These are phyloP conservation scores for Hippocampus zosterae DNA, from an alignment of 2,113 vertebrate genomes.

Conservation along the genomic window DNA sequence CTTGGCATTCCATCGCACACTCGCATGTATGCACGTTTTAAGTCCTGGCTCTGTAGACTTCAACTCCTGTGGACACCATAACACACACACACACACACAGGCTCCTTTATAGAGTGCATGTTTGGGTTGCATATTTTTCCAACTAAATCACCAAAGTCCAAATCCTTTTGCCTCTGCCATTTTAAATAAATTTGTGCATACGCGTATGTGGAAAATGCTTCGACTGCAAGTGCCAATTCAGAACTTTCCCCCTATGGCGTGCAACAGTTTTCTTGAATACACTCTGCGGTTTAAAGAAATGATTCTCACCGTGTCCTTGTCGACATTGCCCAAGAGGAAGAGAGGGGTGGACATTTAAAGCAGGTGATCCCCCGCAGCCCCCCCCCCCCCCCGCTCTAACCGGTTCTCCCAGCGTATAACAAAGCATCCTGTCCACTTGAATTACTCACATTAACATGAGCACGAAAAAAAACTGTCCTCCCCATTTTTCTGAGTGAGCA, in stretches of 20 bases:
- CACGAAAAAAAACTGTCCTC: constrained; percentile 60
- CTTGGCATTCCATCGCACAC: constrained; percentile 43
- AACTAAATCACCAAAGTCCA: constrained; percentile 23
- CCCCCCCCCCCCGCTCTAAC: constrained; percentile 5
- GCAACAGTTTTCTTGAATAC: constrained; percentile 15
- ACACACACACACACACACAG: constrained; percentile 8
- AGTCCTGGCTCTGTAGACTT: constrained; percentile 29
- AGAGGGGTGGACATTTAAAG: constrained; percentile 61
- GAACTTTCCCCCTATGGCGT: neutral
- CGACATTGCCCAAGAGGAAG: constrained; percentile 35
- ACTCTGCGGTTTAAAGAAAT: constrained; percentile 24
- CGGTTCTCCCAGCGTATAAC: constrained; percentile 49
- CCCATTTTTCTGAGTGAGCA: constrained; percentile 26
- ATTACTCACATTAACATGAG: constrained; percentile 71
- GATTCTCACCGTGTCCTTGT: constrained; percentile 28
- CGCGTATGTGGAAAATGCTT: constrained; percentile 20
- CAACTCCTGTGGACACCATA: constrained; percentile 37
- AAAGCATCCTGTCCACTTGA: constrained; percentile 68
- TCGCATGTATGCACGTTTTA: constrained; percentile 29
- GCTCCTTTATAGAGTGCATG: constrained; percentile 11
- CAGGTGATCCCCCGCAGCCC: constrained; percentile 51
- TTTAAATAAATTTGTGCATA: constrained; percentile 25
- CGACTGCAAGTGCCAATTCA: neutral
- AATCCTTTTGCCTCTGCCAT: constrained; percentile 27
- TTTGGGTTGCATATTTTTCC: constrained; percentile 13